Conservation (phyloP, 2,113 vertebrate species). For the Dascyllus trimaculatus region DNA sequence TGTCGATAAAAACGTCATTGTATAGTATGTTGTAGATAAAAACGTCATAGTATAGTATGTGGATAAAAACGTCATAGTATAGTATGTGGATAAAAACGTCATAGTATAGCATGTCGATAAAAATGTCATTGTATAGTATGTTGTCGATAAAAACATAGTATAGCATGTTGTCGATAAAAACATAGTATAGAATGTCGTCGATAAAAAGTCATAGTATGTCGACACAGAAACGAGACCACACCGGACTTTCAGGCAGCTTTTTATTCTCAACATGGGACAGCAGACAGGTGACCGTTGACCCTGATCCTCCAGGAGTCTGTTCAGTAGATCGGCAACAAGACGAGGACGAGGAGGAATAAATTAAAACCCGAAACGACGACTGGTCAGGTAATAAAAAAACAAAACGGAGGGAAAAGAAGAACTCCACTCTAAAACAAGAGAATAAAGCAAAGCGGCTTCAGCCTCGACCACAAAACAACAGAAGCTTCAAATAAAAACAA, state of each 20-base stretch:
- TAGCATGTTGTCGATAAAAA: no score
- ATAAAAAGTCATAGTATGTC: no score
- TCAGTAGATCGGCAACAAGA: conserved; percentile 72
- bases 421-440: conserved; percentile 15
- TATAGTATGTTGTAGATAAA: no score
- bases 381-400: conserved; percentile 32
- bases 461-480: background rate
- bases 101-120: no score
- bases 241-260: conserved; percentile 53
- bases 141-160: no score
- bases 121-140: no score
- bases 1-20: no score
- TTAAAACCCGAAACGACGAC: conserved; percentile 63
- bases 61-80: no score
- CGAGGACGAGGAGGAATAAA: conserved; percentile 68
- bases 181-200: no score
- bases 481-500: conserved; percentile 48
- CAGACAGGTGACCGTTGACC: conserved; percentile 63
- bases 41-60: no score
- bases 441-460: background rate
- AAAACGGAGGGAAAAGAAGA: background rate
- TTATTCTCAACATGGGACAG: conserved; percentile 60
- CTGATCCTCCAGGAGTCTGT: conserved; percentile 33
- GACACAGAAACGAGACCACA: no score
- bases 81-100: no score